Evolutionary conservation across 2,797 vertebrate species (phyloP).

Genomic region (Danio aesculapii): DNA sequence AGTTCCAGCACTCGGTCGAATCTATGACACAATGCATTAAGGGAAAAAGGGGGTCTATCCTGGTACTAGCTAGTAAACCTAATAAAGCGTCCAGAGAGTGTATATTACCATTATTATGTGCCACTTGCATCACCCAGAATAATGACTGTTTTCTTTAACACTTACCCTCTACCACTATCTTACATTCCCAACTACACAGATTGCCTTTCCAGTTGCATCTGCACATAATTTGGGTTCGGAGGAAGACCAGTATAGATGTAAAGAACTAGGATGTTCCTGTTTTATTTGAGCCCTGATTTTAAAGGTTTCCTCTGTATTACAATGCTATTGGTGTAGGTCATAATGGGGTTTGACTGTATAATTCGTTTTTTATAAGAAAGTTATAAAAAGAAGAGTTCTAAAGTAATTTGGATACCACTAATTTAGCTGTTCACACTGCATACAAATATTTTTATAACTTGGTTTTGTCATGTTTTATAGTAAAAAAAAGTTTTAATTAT

Average conservation of each 20-base stretch:
- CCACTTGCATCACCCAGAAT: background rate
- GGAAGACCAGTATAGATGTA: background rate
- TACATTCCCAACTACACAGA: background rate
- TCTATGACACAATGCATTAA: no score
- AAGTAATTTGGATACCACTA: background rate
- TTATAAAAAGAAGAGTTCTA: background rate
- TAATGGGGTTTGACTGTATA: background rate
- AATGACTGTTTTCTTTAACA: slow-evolving; percentile 1
- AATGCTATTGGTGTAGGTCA: background rate
- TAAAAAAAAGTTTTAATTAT: background rate
- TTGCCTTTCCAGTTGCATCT: background rate
- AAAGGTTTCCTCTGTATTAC: background rate
- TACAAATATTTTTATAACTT: background rate
- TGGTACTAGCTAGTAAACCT: no score
- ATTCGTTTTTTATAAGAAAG: background rate
- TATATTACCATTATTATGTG: background rate
- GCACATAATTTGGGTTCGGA: background rate
- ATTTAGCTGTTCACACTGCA: background rate
- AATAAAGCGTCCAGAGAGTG: no score
- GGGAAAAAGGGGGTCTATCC: no score
- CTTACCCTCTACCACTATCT: background rate
- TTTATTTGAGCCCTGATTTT: background rate
- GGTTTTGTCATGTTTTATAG: background rate
- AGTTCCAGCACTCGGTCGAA: no score
- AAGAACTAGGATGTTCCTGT: background rate